phyloP scores from a whole-genome alignment of 2,113 vertebrate genomes.

The Scomber colias region DNA sequence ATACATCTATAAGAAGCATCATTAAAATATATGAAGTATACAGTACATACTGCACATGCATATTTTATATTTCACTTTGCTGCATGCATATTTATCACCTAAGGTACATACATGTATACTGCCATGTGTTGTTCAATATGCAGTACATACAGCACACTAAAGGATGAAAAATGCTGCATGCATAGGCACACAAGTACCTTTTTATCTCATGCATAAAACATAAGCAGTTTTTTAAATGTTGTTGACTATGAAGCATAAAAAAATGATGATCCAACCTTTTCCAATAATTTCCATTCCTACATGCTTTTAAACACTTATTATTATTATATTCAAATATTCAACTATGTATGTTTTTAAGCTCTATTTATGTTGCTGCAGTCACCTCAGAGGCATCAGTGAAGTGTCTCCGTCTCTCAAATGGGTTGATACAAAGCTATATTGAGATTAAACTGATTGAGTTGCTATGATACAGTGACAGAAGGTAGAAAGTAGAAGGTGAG shows the following conservation, averaged over 20 bases:
- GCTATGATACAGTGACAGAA: background rate
- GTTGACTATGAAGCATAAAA: background rate
- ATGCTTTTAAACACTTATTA: background rate
- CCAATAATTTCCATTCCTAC: background rate
- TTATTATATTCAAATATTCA: background rate
- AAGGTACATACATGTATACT: background rate
- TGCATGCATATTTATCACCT: too few relatives aligned
- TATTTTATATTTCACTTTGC: too few relatives aligned
- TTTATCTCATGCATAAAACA: background rate
- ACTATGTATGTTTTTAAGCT: background rate
- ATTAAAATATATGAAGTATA: too few relatives aligned
- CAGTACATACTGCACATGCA: too few relatives aligned
- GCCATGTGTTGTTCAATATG: background rate
- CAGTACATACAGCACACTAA: background rate
- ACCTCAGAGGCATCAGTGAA: background rate
- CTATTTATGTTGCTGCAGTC: background rate
- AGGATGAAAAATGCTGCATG: background rate
- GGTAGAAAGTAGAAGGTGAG: background rate
- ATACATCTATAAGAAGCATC: too few relatives aligned
- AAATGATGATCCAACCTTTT: background rate
- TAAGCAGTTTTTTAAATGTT: too few relatives aligned
- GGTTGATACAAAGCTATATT: slow-evolving; percentile 3
- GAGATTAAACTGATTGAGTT: background rate
- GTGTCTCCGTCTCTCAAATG: background rate
- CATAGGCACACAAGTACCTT: background rate